These are phyloP conservation scores for Caenorhabditis briggsae DNA, from an alignment of 1,140 invertebrate species.

Conservation along the genomic window DNA sequence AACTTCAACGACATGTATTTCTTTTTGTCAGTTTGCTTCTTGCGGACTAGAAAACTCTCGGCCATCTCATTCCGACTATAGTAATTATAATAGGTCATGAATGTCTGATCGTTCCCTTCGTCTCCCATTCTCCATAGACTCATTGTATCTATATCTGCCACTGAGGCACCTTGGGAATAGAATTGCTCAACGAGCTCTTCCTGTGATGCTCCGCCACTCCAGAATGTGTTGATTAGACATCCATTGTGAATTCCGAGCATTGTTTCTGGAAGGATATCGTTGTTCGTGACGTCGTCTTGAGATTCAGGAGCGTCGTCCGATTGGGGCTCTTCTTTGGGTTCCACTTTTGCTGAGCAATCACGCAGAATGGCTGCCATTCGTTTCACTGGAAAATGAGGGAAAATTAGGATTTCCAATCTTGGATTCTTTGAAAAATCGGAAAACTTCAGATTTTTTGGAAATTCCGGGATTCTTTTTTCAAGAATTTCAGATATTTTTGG, in stretches of 20 bases:
- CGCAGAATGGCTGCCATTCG: conserved; percentile 29
- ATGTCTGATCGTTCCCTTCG: conserved; percentile 6
- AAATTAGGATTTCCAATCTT: no score
- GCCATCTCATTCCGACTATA: conserved; percentile 41
- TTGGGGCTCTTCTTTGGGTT: background rate
- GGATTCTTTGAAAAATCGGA: no score
- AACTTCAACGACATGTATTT: conserved; percentile 66
- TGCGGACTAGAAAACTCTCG: conserved; percentile 28
- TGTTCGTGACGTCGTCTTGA: background rate
- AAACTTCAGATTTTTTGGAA: no score
- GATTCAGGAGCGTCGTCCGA: no score
- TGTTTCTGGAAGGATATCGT: background rate
- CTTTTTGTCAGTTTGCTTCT: conserved; percentile 60
- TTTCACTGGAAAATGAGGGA: background rate
- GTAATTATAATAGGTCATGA: conserved; percentile 32
- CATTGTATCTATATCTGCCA: background rate
- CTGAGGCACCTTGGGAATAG: no score
- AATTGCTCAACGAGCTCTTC: background rate
- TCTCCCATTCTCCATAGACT: conserved; percentile 14
- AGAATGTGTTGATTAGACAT: conserved; percentile 53
- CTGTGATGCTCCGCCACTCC: conserved; percentile 33
- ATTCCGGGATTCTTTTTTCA: no score
- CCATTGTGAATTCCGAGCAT: conserved; percentile 55
- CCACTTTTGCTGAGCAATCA: background rate
- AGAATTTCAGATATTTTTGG: background rate